Conservation (phyloP, 2,797 vertebrate genomes). For the Pipistrellus nathusii region DNA sequence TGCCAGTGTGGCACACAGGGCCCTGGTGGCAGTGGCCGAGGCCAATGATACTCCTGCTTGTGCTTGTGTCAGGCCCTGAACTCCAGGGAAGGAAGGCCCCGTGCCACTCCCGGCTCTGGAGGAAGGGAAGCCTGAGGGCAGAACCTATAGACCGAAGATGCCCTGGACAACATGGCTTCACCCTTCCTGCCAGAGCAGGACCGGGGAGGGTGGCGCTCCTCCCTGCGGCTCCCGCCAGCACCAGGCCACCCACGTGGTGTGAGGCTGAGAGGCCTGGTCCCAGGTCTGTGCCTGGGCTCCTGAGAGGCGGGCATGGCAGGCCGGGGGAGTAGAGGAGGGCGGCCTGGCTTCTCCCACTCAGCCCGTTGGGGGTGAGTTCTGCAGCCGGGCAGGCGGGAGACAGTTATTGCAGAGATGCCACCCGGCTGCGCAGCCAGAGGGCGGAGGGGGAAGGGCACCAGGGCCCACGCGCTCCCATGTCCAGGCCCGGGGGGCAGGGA, state of each 20-base stretch:
- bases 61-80: constrained; percentile 71
- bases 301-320: background rate
- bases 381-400: background rate
- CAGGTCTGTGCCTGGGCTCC: background rate
- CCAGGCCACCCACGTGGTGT: background rate
- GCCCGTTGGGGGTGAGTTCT: constrained; percentile 70
- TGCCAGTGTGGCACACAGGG: constrained; percentile 29
- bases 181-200: background rate
- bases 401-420: constrained; percentile 72
- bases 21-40: constrained; percentile 11
- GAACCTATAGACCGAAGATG: constrained; percentile 40
- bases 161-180: background rate
- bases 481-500: background rate
- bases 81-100: constrained; percentile 19
- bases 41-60: constrained; percentile 46
- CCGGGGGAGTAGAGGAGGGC: constrained; percentile 23
- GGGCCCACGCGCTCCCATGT: constrained; percentile 34
- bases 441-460: background rate
- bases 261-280: constrained; percentile 17
- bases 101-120: constrained; percentile 32
- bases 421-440: background rate
- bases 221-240: too few relatives aligned
- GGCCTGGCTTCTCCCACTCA: background rate
- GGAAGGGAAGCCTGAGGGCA: background rate
- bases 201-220: constrained; percentile 2